These are phyloP conservation scores for Eurois occulta DNA, from an alignment of 2,888 invertebrate genomes.

Conservation along the genomic window DNA sequence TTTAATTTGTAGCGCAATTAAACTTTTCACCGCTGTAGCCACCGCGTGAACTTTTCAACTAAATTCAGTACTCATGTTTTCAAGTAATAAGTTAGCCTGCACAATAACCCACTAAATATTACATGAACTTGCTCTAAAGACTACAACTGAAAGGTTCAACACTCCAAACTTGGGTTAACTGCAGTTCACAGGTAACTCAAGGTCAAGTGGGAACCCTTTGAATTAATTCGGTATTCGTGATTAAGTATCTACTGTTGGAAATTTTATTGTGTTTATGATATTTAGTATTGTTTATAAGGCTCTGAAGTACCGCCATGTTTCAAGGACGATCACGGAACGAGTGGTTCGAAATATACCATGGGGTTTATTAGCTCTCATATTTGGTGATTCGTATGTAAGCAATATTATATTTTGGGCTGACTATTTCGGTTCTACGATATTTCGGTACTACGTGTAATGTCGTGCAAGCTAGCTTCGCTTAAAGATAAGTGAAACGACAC, in stretches of 20 bases:
- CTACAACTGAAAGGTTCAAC: conserved; percentile 45
- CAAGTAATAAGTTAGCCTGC: conserved; percentile 21
- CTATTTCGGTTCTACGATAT: conserved; percentile 39
- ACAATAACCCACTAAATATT: conserved; percentile 29
- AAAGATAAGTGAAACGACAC: background rate
- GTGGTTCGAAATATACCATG: conserved; percentile 35
- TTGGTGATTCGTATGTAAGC: conserved; percentile 61
- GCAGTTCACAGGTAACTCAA: conserved; percentile 62
- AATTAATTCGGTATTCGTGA: conserved; percentile 70
- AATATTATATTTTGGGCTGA: conserved; percentile 47
- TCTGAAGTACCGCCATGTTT: conserved; percentile 36
- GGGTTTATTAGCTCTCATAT: conserved; percentile 54
- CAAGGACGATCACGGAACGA: conserved; percentile 59
- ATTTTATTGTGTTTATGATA: conserved; percentile 66
- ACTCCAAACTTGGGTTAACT: conserved; percentile 39
- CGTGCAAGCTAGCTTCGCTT: conserved; percentile 49
- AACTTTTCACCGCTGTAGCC: background rate
- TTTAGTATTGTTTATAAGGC: conserved; percentile 60
- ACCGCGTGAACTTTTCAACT: conserved; percentile 2
- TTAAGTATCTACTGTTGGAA: conserved; percentile 61
- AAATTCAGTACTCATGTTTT: background rate
- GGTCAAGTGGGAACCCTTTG: conserved; percentile 60
- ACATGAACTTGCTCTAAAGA: conserved; percentile 31
- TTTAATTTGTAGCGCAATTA: background rate
- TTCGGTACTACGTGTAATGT: conserved; percentile 19